These are phyloP conservation scores for Lithophane ornitopus DNA, from an alignment of 2,888 invertebrate genomes.

Conservation along the genomic window DNA sequence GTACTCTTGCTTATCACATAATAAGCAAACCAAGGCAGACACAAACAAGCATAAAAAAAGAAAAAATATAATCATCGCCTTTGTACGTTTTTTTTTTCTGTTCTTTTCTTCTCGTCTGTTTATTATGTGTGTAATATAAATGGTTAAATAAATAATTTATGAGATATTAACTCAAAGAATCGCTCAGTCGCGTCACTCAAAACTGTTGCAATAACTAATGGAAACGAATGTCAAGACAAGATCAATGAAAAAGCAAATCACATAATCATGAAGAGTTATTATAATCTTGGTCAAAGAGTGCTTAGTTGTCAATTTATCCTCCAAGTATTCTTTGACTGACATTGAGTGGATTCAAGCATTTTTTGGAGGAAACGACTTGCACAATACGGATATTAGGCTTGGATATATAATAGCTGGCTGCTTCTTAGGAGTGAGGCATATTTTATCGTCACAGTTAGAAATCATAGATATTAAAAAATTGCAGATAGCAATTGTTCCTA, in stretches of 20 bases:
- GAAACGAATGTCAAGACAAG: neutral
- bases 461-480: no score
- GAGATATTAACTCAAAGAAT: neutral
- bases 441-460: no score
- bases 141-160: no score
- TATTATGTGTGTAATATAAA: no score
- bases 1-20: no score
- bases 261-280: neutral
- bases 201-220: neutral
- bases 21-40: no score
- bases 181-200: neutral
- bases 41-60: no score
- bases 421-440: no score
- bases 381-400: neutral
- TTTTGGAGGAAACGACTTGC: neutral
- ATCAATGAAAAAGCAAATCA: neutral
- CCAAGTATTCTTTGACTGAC: slow-evolving; percentile 12
- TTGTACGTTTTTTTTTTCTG: no score
- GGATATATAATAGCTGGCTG: neutral
- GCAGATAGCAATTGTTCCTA: no score
- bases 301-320: neutral
- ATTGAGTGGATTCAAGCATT: slow-evolving; percentile 5
- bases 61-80: no score
- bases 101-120: no score
- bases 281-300: neutral